Base-by-base conservation (phyloP, 2,888 invertebrate genomes). In the Melanostoma scalare region DNA sequence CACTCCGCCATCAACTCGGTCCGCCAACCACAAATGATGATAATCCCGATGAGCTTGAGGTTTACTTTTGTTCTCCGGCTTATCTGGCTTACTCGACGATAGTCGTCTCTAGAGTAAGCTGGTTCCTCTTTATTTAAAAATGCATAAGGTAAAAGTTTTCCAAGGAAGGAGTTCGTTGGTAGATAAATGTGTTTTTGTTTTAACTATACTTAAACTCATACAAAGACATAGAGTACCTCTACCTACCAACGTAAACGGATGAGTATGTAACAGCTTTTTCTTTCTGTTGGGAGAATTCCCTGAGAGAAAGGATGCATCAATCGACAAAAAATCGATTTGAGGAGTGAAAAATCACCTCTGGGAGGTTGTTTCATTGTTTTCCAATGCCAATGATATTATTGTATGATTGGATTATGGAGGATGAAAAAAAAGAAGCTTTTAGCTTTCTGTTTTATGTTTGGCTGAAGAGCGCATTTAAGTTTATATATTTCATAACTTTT, bases 41-140 rank as follows among this genome's bases (percentile, higher is more conserved):
- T 75, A 84, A 84, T 84, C 84, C 78, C 71, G 79, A 53, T 72
- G 55, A 76, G 55, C 60, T 76, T 46, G 50, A 44, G 72, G 61
- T 68, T 81, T 76, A 81, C 72, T 81, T 81, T 79, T 79, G 84
- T 79, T 79, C 78, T 74, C 48, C 50, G 71, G 75, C 79, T 74
- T 84, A 84, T 74, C 79, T 67, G 58, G 60, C 67, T 74, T 75
- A 67, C 61, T 69, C 72, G 73, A 56, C 69, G 84, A 84, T 71
- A 75, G 74, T 68, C 56, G 78, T 84, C 84, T 79, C 84, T 56
- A 3, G 79, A 56, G 84, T 69, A 78, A 74, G 69, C 36, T 65
- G 35, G 48, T 84, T 65, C 48, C 73, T 63, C 61, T 61, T 73
- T 67, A 79, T 44, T 84, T 79, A 79, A 84, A 79, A 79, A 84